Evolutionary conservation across 2,797 vertebrate genomes (phyloP).

Genomic region (Notamacropus eugenii): DNA sequence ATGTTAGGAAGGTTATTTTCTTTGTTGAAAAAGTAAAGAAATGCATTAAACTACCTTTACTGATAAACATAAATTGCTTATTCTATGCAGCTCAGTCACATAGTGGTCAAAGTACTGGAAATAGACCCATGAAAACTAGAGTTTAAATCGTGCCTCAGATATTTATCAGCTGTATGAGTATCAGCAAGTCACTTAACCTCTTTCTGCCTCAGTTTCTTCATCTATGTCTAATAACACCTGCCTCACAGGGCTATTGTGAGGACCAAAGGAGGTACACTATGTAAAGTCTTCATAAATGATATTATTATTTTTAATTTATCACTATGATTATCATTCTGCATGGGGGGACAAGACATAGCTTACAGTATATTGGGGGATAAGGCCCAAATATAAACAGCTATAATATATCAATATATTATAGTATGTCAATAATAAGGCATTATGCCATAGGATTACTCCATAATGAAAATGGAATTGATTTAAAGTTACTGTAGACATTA

Average conservation of each 20-base stretch:
- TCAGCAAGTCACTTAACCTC: too few species aligned
- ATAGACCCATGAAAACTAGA: neutral
- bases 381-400: neutral
- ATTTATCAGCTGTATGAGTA: neutral
- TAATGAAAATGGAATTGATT: neutral
- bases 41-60: neutral
- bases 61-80: neutral
- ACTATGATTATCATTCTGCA: neutral
- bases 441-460: neutral
- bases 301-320: neutral
- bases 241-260: neutral
- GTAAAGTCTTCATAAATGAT: neutral
- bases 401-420: neutral
- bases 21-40: neutral
- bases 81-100: neutral
- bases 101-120: neutral
- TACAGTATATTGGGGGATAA: neutral
- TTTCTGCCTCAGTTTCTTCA: too few species aligned
- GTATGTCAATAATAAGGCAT: neutral
- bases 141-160: neutral
- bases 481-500: too few species aligned
- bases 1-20: neutral
- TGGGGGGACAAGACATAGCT: neutral
- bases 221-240: neutral
- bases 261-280: neutral